Evolutionary conservation across 1,140 invertebrate species (phyloP), one percentile per base, ranked within the genome.

Genomic region (Zaprionus ornatus): DNA sequence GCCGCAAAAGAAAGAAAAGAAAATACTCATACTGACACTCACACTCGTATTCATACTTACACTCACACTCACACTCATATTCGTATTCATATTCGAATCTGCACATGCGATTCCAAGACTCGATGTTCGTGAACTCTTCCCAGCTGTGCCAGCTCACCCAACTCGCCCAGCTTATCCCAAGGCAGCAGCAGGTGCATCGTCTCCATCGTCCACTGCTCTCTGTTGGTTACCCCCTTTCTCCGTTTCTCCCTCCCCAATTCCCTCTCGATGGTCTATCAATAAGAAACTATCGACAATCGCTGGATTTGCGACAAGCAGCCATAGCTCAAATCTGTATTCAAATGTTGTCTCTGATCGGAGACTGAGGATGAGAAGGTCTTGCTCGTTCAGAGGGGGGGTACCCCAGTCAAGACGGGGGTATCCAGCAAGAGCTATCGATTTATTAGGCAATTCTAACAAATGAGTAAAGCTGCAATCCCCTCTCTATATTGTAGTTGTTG

Each of bases 301-400:
- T 74, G 29, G 71, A 61, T 68, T 48, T 48, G 25, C 57, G 21
- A 59, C 57, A 54, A 68, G 71, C 67, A 68, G 71, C 67, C 71
- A 74, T 74, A 69, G 72, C 72, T 70, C 72, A 74, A 56, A 62
- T 56, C 40, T 37, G 66, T 45, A 48, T 48, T 55, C 66, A 74
- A 50, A 74, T 74, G 45, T 50, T 50, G 45, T 23, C 7, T 23
- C 19, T 23, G 17, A 6, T 21, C 19, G 19, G 9, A 2, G n/a
- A 7, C 3, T 6, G 29, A 32, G 29, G 9, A 10, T 32, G 29
- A 32, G 40, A 17, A 45, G 40, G 40, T 45, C 40, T 45, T 9
- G 40, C 40, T 45, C 19, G 45, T 12, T 23, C 9, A 32, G 9
- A 32, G 3, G 29, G 7, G 2, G 29, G 25, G 0, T 0, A 25